Evolutionary conservation across 2,888 invertebrate species (phyloP).

Genomic region (Cantharis flavilabris): DNA sequence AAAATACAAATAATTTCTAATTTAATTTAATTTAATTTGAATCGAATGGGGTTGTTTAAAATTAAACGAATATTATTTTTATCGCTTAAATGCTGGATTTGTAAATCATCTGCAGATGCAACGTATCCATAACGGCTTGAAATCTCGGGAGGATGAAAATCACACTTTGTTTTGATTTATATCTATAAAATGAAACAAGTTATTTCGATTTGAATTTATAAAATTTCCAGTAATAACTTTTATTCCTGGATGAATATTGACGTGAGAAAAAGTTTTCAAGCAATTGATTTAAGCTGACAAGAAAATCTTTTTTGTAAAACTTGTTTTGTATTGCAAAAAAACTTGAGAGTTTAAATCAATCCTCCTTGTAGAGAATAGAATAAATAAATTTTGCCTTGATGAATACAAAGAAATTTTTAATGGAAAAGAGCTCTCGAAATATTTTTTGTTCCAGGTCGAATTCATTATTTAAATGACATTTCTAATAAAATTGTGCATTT

Average conservation of each 20-base stretch:
- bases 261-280: conserved; percentile 10
- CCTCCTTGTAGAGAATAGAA: conserved; percentile 1
- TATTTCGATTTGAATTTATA: conserved; percentile 5
- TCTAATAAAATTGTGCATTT: conserved; percentile 7
- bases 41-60: neutral
- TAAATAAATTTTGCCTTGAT: conserved; percentile 11
- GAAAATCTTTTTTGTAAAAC: conserved; percentile 15
- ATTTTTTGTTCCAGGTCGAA: neutral
- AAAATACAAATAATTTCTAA: neutral
- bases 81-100: neutral
- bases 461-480: conserved; percentile 2
- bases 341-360: conserved; percentile 4
- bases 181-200: conserved; percentile 1
- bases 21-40: neutral
- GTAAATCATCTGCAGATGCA: neutral
- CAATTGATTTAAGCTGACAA: conserved; percentile 19
- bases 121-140: neutral
- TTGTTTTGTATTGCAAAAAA: conserved; percentile 10
- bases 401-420: neutral
- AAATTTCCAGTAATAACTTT: conserved; percentile 5
- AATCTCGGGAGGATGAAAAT: neutral
- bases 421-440: neutral
- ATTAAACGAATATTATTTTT: neutral
- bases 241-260: conserved; percentile 3
- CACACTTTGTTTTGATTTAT: neutral